phyloP scores from a whole-genome alignment of 2,113 vertebrate genomes.

The Pelecanus crispus region DNA sequence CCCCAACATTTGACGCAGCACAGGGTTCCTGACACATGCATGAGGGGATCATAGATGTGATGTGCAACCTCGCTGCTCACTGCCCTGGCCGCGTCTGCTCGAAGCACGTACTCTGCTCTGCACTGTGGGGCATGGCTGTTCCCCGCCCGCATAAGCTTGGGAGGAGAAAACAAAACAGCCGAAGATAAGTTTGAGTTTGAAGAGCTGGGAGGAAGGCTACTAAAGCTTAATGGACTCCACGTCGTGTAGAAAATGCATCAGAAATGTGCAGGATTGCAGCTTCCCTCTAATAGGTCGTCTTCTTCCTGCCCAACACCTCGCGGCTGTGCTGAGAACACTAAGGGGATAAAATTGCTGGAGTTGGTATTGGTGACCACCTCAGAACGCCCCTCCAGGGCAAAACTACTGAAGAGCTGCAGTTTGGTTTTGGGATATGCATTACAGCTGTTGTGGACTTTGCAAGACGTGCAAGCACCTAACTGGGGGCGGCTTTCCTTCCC shows the following conservation, averaged over 20 bases:
- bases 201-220: not conserved
- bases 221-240: not conserved
- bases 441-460: not conserved
- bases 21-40: fast-evolving
- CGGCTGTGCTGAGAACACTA: not conserved
- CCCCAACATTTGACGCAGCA: fast-evolving
- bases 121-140: not conserved
- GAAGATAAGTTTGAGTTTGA: not conserved
- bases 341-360: not conserved
- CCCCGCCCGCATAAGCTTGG: not conserved
- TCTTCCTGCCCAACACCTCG: not conserved
- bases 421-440: not conserved
- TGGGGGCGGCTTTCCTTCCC: not conserved
- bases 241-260: not conserved
- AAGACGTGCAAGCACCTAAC: not conserved
- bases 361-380: not conserved
- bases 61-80: fast-evolving
- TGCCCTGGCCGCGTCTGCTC: fast-evolving
- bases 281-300: not conserved
- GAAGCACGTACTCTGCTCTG: not conserved
- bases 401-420: not conserved
- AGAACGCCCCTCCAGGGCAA: not conserved
- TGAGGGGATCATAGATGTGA: not conserved
- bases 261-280: not conserved
- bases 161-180: not conserved